Conservation (phyloP, 2,888 invertebrate genomes). For the Tachina grossa region DNA sequence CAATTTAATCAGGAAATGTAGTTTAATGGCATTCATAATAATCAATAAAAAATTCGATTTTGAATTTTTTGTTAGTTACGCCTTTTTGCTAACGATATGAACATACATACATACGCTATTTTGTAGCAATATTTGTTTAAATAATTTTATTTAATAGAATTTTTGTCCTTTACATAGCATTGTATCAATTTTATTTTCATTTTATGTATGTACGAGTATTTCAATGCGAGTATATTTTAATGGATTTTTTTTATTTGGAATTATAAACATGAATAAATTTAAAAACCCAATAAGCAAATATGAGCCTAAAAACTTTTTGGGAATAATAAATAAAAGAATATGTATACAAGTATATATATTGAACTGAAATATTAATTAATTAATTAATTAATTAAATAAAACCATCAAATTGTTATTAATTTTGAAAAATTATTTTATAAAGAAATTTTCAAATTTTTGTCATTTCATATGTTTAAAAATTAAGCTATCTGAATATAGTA, state of each 20-base stretch:
- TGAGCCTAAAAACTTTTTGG: background rate
- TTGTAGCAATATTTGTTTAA: slow-evolving; percentile 43
- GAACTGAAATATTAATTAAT: background rate
- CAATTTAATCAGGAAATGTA: too few species aligned
- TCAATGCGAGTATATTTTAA: slow-evolving; percentile 55
- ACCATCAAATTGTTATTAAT: too few species aligned
- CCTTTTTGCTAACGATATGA: too few species aligned
- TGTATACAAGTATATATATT: too few species aligned
- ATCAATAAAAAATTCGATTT: too few species aligned
- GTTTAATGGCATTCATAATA: too few species aligned
- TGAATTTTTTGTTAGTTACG: too few species aligned
- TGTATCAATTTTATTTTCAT: slow-evolving; percentile 58
- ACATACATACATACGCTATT: background rate
- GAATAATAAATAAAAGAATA: background rate
- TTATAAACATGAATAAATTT: slow-evolving; percentile 23
- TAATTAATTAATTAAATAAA: too few species aligned
- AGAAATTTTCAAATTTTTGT: too few species aligned
- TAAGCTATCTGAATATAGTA: too few species aligned
- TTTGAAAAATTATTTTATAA: too few species aligned
- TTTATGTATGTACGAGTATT: slow-evolving; percentile 60
- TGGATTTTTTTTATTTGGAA: background rate
- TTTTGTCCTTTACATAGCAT: slow-evolving; percentile 43
- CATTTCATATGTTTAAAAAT: too few species aligned
- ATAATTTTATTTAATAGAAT: slow-evolving; percentile 48
- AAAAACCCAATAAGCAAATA: slow-evolving; percentile 34